These are phyloP conservation scores for Mantis religiosa DNA, from an alignment of 2,888 invertebrate species.

Conservation along the genomic window DNA sequence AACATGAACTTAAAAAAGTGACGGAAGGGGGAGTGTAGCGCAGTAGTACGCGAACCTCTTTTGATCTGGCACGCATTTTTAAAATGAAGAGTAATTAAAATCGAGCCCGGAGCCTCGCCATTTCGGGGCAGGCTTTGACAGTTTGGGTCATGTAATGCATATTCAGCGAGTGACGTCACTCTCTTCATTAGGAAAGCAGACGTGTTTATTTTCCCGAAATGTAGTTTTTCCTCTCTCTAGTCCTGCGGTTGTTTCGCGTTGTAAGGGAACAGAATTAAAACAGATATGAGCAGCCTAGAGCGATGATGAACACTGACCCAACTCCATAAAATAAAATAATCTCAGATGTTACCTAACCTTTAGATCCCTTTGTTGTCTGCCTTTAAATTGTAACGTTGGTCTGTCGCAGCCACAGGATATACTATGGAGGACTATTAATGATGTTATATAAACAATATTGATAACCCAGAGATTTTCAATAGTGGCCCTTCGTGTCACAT, in stretches of 20 bases:
- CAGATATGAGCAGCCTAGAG: background rate
- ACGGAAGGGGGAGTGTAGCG: too few species aligned
- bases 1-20: too few species aligned
- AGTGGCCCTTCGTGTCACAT: too few species aligned
- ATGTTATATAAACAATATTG: too few species aligned
- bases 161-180: background rate
- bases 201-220: background rate
- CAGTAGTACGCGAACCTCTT: background rate
- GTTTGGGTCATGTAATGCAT: background rate
- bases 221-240: background rate
- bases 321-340: too few species aligned
- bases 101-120: background rate
- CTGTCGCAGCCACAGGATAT: too few species aligned
- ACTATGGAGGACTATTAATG: too few species aligned
- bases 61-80: background rate
- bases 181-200: background rate
- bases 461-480: too few species aligned
- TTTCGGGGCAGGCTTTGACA: background rate
- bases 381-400: too few species aligned
- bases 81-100: background rate
- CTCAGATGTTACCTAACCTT: too few species aligned
- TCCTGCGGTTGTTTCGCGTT: background rate
- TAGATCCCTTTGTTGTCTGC: too few species aligned
- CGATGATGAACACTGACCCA: background rate
- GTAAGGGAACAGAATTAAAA: background rate